Conservation (phyloP, 2,888 invertebrate species). For the Cosmia pyralina region DNA sequence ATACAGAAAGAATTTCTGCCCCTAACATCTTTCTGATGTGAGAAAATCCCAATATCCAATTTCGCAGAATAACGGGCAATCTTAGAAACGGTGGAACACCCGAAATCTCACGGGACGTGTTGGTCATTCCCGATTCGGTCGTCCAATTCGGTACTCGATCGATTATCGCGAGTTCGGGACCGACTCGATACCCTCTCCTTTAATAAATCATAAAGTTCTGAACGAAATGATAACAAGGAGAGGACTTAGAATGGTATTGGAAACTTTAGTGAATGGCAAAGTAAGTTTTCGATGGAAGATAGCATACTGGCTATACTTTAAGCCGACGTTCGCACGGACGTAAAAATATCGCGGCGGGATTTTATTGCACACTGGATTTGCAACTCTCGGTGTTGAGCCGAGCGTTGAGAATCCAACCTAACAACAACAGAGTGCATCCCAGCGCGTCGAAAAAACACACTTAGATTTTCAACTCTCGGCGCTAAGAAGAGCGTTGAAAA, state of each 20-base stretch:
- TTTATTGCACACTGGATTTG: too few relatives aligned
- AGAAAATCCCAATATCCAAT: constrained; percentile 47
- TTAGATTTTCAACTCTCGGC: too few relatives aligned
- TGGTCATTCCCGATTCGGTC: constrained; percentile 43
- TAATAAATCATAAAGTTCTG: constrained; percentile 52
- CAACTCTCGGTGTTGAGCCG: too few relatives aligned
- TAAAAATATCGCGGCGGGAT: too few relatives aligned
- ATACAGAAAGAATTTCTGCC: constrained; percentile 21
- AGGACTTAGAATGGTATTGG: constrained; percentile 19
- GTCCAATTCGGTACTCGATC: constrained; percentile 51
- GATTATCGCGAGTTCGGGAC: constrained; percentile 46
- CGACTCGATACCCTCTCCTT: constrained; percentile 26
- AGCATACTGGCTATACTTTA: constrained; percentile 3
- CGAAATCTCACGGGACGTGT: constrained; percentile 47
- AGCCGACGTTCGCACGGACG: too few relatives aligned
- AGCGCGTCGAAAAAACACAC: too few relatives aligned
- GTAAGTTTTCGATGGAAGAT: not conserved
- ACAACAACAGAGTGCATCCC: too few relatives aligned
- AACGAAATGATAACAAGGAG: constrained; percentile 26
- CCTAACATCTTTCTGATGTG: constrained; percentile 31
- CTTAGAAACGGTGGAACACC: constrained; percentile 37
- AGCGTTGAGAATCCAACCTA: too few relatives aligned
- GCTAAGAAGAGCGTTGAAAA: too few relatives aligned
- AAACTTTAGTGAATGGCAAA: constrained; percentile 18
- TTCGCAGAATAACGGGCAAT: constrained; percentile 53